These are phyloP conservation scores for Lasioglossum albipes DNA, from an alignment of 1,140 invertebrate genomes.

Conservation along the genomic window DNA sequence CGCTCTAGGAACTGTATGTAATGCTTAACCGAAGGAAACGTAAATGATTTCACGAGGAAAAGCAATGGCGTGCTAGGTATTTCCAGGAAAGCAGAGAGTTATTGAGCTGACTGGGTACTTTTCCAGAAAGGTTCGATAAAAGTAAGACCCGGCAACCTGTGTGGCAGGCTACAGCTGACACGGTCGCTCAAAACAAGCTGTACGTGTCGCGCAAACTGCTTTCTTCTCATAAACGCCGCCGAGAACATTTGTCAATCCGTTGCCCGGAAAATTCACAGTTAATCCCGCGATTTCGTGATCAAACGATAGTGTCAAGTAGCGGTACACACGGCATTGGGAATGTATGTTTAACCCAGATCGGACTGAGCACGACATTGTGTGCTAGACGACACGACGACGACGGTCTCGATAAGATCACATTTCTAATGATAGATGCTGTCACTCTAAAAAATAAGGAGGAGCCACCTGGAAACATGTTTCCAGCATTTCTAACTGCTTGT, in stretches of 20 bases:
- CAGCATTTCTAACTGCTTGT: too few relatives aligned
- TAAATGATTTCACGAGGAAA: too few relatives aligned
- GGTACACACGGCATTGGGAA: conserved; percentile 26
- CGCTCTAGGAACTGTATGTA: too few relatives aligned
- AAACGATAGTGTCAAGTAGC: conserved; percentile 36
- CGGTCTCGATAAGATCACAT: conserved; percentile 29
- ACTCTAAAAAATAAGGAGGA: not conserved
- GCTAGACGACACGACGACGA: not conserved
- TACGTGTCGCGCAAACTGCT: not conserved
- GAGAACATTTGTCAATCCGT: not conserved
- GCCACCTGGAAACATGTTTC: not conserved
- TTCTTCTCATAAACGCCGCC: not conserved
- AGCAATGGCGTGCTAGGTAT: too few relatives aligned
- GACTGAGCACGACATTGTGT: conserved; percentile 14
- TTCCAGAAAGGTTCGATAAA: too few relatives aligned
- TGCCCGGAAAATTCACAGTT: conserved; percentile 18
- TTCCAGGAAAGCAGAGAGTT: too few relatives aligned
- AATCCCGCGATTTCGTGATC: conserved; percentile 1
- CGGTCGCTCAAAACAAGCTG: too few relatives aligned
- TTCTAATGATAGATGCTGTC: conserved; percentile 19
- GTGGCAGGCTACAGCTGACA: too few relatives aligned
- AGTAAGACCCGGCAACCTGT: too few relatives aligned
- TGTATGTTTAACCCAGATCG: conserved; percentile 41
- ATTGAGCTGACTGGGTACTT: too few relatives aligned
- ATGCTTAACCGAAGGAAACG: too few relatives aligned